Base-by-base conservation (phyloP, 2,113 vertebrate species). In the Psephotus haematonotus region DNA sequence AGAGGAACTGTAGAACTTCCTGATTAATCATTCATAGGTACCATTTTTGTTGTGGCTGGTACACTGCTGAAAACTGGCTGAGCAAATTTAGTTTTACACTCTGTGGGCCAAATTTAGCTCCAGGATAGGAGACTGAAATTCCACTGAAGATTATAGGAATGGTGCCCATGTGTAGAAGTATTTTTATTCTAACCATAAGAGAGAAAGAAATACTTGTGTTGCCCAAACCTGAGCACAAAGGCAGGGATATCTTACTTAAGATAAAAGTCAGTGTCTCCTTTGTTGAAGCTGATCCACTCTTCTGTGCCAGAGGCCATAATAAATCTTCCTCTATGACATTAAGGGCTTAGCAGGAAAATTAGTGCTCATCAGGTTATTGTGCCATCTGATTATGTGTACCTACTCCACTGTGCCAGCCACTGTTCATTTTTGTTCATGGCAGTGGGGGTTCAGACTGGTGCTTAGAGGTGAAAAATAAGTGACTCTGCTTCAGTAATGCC, bases 1-100 rank as follows among this genome's bases (percentile, higher is more conserved):
- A 93, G 28, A 82, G 44, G 25, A 92, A 29, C 75, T 63, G 59
- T 85, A 35, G 86, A 85, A 11, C 49, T 96, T 93, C 53, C 33
- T 22, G 31, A 88, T 95, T 69, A 82, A 80, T 92, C 43, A 31
- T 94, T 94, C 90, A 88, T 59, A 83, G 41, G 82, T 91, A 70
- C 82, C 3, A 2, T 18, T 65, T 86, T 78, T 75, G 53, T 79
- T 77, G 17, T 94, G 70, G 31, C 59, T 82, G 57, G 28, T 85
- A 49, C 31, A 8, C 27, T 67, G 29, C 52, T 93, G 63, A 80
- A 95, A 65, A 70, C 23, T 67, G 47, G 47, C 47, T 67, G 41
- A 81, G 25, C 12, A 72, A 31, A 89, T 72, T 69, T 76, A 52
- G 71, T 91, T 91, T 76, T 95, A 29, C 9, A 13, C 13, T 60